Base-by-base conservation (phyloP, 1,140 invertebrate genomes). In the Anthonomus grandis region DNA sequence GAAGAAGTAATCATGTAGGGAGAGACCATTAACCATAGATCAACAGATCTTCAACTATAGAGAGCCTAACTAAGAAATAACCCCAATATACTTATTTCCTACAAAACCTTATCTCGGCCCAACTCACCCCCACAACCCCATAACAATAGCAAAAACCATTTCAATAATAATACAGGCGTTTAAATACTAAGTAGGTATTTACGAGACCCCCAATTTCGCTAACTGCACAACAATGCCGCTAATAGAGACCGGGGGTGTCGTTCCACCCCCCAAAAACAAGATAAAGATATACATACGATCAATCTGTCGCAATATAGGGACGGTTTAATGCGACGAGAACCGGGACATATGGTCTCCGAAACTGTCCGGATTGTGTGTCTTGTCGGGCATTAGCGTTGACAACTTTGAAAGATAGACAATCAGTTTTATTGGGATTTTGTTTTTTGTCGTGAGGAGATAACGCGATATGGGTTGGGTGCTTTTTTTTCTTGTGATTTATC, bases 211-310 rank as follows among this genome's bases (percentile, higher is more conserved):
- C 52, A 57, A 53, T 57, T 61, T 61, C 53, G 34, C 59, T 64
- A 64, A 64, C 54, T 60, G 49, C 59, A 49, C 53, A 64, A 64
- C 62, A 64, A 64, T 64, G 52, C 53, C 34, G 45, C 41, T 64
- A 64, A 64, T 61, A 61, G 62, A 39, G 41, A 49, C 54, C 22
- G 58, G 62, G 58, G n/a, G n/a, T n/a, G 59, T 57, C 53, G 54
- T 45, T 54, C 50, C 54, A 54, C 62, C 52, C 58, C 62, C 62
- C 54, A 44, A 47, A 31, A 52, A 60, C 62, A 60, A 64, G 58
- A 61, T 63, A 64, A 64, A 64, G 62, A 64, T 64, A 51, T 49
- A 49, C 8, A 39, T 39, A 59, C 59, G 53, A 61, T 63, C 61
- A 63, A 63, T 64, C 62, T 64, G 62, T 60, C 58, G 27, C 56